Evolutionary conservation across 53 echinoderm and acorn worm genomes (phyloP).

Genomic region (Luidia sarsii): DNA sequence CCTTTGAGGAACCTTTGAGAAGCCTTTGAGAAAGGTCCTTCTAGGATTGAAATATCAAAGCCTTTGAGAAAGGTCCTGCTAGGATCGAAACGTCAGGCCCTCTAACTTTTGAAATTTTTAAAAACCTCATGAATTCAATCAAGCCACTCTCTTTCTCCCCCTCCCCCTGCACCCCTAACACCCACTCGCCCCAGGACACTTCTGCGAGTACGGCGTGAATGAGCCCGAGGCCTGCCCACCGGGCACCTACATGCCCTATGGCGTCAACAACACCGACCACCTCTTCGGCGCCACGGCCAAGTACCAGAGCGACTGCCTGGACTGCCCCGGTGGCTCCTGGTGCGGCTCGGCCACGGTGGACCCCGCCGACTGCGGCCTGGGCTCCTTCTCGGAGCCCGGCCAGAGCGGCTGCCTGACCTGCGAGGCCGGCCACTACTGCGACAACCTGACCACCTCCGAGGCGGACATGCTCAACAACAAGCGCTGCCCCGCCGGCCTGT

Average conservation of each 20-base stretch:
- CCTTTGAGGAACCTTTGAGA: too few species aligned
- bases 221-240: conserved; percentile 80
- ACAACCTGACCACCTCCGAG: conserved; percentile 80
- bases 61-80: too few species aligned
- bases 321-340: conserved; percentile 89
- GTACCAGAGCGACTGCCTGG: conserved; percentile 90
- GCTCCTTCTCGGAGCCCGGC: conserved; percentile 75
- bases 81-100: too few species aligned
- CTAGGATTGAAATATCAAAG: too few species aligned
- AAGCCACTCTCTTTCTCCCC: too few species aligned
- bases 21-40: too few species aligned
- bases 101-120: too few species aligned
- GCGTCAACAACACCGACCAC: conserved; percentile 62
- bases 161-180: too few species aligned
- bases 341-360: conserved; percentile 68
- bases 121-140: too few species aligned
- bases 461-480: conserved; percentile 87
- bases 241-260: conserved; percentile 96
- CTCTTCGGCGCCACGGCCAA: conserved; percentile 74
- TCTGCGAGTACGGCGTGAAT: conserved; percentile 91
- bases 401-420: conserved; percentile 78
- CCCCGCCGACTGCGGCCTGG: conserved; percentile 73
- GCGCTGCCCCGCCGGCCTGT: conserved; percentile 87
- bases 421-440: conserved; percentile 94
- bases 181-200: conserved; percentile 93